A percentile compares a stretch with the other conserved stretches of the same genome.
Evolutionary conservation across 2,797 vertebrate species (phyloP).

Genomic region (Sebastolobus altivelis): DNA sequence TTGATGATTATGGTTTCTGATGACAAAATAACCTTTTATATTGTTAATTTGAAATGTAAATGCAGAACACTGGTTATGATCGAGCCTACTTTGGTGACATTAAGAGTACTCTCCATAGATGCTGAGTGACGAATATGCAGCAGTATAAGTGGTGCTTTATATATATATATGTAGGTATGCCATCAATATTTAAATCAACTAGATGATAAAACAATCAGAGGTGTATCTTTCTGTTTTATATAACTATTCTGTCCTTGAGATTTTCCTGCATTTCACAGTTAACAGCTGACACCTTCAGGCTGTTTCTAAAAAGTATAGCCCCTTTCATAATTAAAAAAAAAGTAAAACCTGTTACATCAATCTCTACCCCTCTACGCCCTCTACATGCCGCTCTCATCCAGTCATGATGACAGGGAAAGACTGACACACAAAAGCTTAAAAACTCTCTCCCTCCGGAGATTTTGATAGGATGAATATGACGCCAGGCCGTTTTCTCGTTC

Average conservation of each 20-base stretch:
- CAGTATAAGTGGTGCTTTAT: conserved; percentile 19
- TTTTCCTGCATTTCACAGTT: conserved; percentile 43
- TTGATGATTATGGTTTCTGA: neutral
- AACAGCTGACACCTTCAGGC: conserved; percentile 64
- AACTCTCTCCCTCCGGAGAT: conserved; percentile 76
- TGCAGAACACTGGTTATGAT: conserved; percentile 3
- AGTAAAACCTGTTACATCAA: conserved; percentile 79
- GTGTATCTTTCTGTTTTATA: conserved; percentile 11
- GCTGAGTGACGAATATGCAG: conserved; percentile 27
- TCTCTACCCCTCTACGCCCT: conserved; percentile 77
- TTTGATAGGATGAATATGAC: conserved; percentile 82
- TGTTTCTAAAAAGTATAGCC: conserved; percentile 46
- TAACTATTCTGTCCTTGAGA: neutral
- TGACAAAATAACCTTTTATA: conserved; percentile 18
- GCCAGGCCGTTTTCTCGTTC: conserved; percentile 77
- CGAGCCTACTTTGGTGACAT: conserved; percentile 15
- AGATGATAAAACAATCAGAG: neutral
- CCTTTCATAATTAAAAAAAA: conserved; percentile 52
- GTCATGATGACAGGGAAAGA: conserved; percentile 81
- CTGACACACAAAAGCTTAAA: conserved; percentile 84
- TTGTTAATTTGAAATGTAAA: conserved; percentile 23
- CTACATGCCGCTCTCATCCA: conserved; percentile 75
- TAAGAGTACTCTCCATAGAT: conserved; percentile 28
- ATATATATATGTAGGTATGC: neutral
- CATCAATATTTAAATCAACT: conserved; percentile 44